These are phyloP conservation scores for Betta splendens DNA, from an alignment of 2,797 vertebrate genomes.

Conservation along the genomic window DNA sequence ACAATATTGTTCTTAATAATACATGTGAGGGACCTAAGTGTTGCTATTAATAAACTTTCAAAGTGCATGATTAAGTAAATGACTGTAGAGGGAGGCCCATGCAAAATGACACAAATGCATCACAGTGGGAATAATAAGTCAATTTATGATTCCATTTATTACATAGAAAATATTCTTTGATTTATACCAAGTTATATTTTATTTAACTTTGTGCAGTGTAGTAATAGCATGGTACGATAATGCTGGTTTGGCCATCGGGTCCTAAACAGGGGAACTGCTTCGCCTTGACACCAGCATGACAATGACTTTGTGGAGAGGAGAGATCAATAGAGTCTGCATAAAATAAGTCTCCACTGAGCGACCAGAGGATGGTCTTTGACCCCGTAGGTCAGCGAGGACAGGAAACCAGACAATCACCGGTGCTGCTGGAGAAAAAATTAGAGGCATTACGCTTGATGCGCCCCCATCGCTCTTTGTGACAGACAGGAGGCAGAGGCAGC, in stretches of 20 bases:
- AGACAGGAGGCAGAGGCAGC: too few relatives aligned
- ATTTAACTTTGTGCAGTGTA: too few relatives aligned
- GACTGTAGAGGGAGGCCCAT: slow-evolving; percentile 9
- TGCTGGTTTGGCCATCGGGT: too few relatives aligned
- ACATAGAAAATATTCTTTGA: not conserved
- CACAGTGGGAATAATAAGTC: not conserved
- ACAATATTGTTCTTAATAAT: slow-evolving; percentile 31
- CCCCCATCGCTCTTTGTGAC: too few relatives aligned
- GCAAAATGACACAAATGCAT: not conserved
- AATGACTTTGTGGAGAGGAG: not conserved
- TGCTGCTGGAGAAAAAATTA: too few relatives aligned
- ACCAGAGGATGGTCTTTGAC: too few relatives aligned
- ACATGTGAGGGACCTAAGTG: slow-evolving; percentile 12
- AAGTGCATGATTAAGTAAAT: slow-evolving; percentile 30
- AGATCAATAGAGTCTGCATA: not conserved
- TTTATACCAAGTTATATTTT: not conserved
- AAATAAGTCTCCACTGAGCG: not conserved
- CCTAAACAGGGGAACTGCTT: not conserved
- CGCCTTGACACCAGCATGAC: not conserved
- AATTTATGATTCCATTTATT: not conserved
- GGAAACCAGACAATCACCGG: not conserved
- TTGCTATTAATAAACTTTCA: slow-evolving; percentile 36
- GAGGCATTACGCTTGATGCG: too few relatives aligned
- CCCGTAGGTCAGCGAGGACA: not conserved
- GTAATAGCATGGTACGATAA: too few relatives aligned